Evolutionary conservation across 92 coral and sea anemone genomes (phyloP).

Genomic region (Umimayanthus chanpuru): DNA sequence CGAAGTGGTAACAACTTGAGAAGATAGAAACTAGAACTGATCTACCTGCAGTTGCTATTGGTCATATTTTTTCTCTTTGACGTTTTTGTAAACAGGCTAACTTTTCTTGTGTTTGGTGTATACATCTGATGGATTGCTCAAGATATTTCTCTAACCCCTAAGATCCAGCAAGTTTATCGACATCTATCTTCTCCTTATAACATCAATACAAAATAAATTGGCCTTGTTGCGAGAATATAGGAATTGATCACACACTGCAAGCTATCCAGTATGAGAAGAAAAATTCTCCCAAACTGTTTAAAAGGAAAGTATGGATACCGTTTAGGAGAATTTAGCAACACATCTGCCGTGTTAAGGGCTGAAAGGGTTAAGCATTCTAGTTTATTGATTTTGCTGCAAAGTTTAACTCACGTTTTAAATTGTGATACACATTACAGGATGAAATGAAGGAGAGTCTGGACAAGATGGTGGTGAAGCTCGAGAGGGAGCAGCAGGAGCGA

Average conservation of each 20-base stretch:
- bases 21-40: too few species aligned
- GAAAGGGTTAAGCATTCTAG: background rate
- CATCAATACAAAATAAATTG: too few species aligned
- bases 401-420: background rate
- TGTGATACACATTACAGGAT: slow-evolving; percentile 60
- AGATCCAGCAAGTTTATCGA: too few species aligned
- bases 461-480: slow-evolving; percentile 88
- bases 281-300: too few species aligned
- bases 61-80: background rate
- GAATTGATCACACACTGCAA: too few species aligned
- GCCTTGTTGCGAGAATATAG: too few species aligned
- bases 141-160: background rate
- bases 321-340: too few species aligned
- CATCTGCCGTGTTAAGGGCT: too few species aligned
- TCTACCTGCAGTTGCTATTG: background rate
- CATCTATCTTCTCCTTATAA: too few species aligned
- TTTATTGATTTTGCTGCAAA: background rate
- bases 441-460: slow-evolving; percentile 85
- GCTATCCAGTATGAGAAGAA: too few species aligned
- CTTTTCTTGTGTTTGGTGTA: background rate
- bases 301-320: too few species aligned
- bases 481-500: slow-evolving; percentile 82
- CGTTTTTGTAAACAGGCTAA: too few species aligned
- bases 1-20: background rate
- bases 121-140: background rate